Base-by-base conservation (phyloP, 2,113 vertebrate genomes). In the Syrrhaptes paradoxus region DNA sequence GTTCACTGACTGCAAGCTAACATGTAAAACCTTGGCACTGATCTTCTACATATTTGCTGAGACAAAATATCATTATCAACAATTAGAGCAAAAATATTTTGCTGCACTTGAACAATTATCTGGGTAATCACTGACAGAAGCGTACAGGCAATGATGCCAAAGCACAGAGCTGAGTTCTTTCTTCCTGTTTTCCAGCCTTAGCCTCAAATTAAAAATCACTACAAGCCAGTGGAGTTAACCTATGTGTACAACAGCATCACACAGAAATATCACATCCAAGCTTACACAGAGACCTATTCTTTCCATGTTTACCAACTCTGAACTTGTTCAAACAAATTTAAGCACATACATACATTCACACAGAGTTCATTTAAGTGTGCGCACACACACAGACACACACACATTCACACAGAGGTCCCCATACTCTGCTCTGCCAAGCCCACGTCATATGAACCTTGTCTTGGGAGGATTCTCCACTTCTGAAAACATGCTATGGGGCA, bases 31-130 rank as follows among this genome's bases (percentile, higher is more conserved):
- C 31, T 85, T 86, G 85, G 83, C 89, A 71, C 52, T 36, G 38
- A 81, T 82, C 34, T 78, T 87, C 3, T 1, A 49, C 76, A 75
- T 17, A 1, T 87, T 87, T 90, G 59, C 90, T 68, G 66, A 96
- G 76, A 72, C 68, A 92, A 95, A 96, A 92, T 79, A 71, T 38
- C 67, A 86, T 87, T 95, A 92, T 77, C 87, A 94, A 82, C 51
- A 90, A 89, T 92, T 90, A 92, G 45, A 92, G 41, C 22, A 85
- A 59, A 95, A 96, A 93, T 92, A 93, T 95, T 96, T 93, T 94
- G 58, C 61, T 84, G 26, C 46, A 51, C 52, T 90, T 89, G 49
- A 93, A 41, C 49, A 94, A 78, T 87, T 90, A 49, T 58, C 57
- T 87, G 54, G 5, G 19, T 88, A 72, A 86, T 81, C 90, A 32